phyloP scores from a whole-genome alignment of 2,797 vertebrate species.

The Chrosomus eos region DNA sequence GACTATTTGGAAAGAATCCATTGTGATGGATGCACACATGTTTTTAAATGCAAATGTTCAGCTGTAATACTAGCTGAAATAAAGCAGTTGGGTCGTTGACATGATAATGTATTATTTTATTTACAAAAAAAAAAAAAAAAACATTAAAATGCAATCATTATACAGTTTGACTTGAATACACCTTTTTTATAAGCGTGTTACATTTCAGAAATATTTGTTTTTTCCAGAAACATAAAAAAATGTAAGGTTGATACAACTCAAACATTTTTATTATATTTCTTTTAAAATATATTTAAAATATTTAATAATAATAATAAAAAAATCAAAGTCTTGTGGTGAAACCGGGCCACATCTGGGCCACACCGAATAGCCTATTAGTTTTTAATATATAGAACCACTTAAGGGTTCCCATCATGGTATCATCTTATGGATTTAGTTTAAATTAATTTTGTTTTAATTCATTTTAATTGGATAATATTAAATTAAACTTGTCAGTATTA shows the following conservation, averaged over 20 bases:
- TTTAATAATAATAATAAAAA: too few relatives aligned
- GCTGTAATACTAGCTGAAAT: background rate
- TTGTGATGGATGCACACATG: too few relatives aligned
- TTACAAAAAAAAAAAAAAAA: background rate
- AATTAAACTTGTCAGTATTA: background rate
- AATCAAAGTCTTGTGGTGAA: background rate
- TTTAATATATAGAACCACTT: too few relatives aligned
- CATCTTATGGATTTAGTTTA: background rate
- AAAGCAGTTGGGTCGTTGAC: background rate
- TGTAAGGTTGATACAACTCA: too few relatives aligned
- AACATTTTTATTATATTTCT: too few relatives aligned
- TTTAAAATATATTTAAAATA: too few relatives aligned
- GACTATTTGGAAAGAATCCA: slow-evolving; percentile 2
- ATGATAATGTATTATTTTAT: background rate
- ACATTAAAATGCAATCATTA: background rate
- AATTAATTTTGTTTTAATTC: background rate
- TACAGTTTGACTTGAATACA: background rate
- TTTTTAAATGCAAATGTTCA: background rate
- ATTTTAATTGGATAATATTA: background rate
- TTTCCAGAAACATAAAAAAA: too few relatives aligned
- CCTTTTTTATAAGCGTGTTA: background rate
- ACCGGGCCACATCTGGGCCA: too few relatives aligned
- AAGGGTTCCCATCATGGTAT: background rate
- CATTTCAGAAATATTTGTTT: too few relatives aligned
- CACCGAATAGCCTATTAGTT: too few relatives aligned